A percentile compares a stretch with the other conserved stretches of the same genome.
Conservation (phyloP, 2,113 vertebrate species). For the Cololabis saira region DNA sequence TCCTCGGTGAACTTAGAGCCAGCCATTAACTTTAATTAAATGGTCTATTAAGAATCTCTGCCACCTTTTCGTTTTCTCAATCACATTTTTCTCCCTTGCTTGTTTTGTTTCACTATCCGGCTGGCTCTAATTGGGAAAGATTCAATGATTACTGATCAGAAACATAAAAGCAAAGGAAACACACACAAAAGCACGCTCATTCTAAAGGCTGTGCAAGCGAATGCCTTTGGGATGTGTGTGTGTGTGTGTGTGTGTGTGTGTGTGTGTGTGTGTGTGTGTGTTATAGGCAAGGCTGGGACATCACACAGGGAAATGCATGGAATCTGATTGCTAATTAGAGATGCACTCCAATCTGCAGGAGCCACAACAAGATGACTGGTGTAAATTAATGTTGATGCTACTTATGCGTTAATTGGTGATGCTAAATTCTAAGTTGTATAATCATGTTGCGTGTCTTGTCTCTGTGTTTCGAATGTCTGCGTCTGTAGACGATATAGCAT, state of each 20-base stretch:
- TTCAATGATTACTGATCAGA: conserved; percentile 61
- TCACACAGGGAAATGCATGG: conserved; percentile 33
- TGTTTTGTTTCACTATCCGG: conserved; percentile 29
- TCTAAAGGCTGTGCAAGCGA: conserved; percentile 6
- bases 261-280: too few species aligned
- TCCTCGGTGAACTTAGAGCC: conserved; percentile 34
- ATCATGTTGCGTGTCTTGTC: conserved; percentile 36
- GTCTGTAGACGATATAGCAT: conserved; percentile 4
- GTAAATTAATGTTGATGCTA: conserved; percentile 47
- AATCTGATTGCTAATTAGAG: conserved; percentile 70
- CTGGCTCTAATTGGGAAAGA: conserved; percentile 58
- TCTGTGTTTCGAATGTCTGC: conserved; percentile 13
- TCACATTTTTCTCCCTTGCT: conserved; percentile 13
- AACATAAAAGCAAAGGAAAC: conserved; percentile 25
- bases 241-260: too few species aligned
- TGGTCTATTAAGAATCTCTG: conserved; percentile 53
- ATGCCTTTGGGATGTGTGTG: background rate
- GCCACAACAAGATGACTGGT: conserved; percentile 52
- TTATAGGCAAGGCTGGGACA: conserved; percentile 29
- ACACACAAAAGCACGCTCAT: background rate
- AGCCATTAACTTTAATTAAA: conserved; percentile 68
- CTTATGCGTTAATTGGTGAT: conserved; percentile 48
- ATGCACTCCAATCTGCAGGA: conserved; percentile 24
- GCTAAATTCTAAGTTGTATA: conserved; percentile 55
- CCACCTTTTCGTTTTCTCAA: conserved; percentile 8